Percentiles rank a stretch among this genome's conserved stretches.
phyloP scores from a whole-genome alignment of 2,888 invertebrate genomes.

The Digitonthophagus gazella region DNA sequence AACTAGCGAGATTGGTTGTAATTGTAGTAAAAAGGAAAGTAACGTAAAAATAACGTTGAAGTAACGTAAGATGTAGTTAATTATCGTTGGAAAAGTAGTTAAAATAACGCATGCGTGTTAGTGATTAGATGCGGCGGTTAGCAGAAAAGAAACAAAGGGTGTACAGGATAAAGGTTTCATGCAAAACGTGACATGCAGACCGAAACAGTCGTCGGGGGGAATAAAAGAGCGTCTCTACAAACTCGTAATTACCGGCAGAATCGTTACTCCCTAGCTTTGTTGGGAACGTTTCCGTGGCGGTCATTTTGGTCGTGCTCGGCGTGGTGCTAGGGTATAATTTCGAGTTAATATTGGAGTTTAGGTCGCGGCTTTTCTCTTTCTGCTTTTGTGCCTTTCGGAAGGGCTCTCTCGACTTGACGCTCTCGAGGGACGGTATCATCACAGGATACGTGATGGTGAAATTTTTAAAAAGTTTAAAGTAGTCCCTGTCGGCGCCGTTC shows the following conservation, averaged over 20 bases:
- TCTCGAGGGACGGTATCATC: conserved; percentile 54
- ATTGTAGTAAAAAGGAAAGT: too few relatives aligned
- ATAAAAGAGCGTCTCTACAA: neutral
- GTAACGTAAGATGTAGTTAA: too few relatives aligned
- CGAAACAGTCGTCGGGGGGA: conserved; percentile 32
- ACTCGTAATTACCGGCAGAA: neutral
- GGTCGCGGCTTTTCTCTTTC: conserved; percentile 51
- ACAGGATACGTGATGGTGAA: conserved; percentile 67
- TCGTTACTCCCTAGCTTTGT: conserved; percentile 5
- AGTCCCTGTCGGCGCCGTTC: conserved; percentile 42
- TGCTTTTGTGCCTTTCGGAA: conserved; percentile 48
- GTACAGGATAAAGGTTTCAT: conserved; percentile 2
- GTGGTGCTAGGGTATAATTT: conserved; percentile 45
- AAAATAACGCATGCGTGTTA: neutral
- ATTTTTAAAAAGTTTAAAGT: conserved; percentile 49
- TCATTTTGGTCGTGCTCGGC: conserved; percentile 33
- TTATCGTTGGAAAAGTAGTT: neutral
- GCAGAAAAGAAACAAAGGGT: neutral
- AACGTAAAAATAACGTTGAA: too few relatives aligned
- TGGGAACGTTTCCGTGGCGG: neutral
- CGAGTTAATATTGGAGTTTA: conserved; percentile 48
- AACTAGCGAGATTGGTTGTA: too few relatives aligned
- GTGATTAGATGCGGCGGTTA: neutral
- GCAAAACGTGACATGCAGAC: conserved; percentile 15
- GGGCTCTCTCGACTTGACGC: conserved; percentile 43